These are phyloP conservation scores for Steatocranus sp. DNA, from an alignment of 2,797 vertebrate species.

Conservation along the genomic window DNA sequence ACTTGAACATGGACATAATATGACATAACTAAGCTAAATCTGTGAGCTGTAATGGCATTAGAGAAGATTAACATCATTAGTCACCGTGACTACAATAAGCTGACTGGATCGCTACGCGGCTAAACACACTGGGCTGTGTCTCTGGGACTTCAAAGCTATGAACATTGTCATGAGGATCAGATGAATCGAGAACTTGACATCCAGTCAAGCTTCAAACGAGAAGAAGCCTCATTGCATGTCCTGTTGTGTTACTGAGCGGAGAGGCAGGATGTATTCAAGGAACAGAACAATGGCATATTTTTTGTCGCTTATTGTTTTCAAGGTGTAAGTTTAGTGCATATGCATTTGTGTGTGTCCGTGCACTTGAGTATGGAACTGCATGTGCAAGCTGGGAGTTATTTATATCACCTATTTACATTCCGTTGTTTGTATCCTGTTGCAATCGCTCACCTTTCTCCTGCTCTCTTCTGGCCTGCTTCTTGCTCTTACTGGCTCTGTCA, in stretches of 20 bases:
- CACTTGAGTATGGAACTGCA: neutral
- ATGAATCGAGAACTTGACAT: neutral
- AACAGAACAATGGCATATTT: constrained; percentile 51
- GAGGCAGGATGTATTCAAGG: constrained; percentile 25
- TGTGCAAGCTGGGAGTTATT: constrained; percentile 58
- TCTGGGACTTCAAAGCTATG: constrained; percentile 38
- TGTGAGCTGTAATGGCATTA: constrained; percentile 38
- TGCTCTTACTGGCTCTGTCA: neutral
- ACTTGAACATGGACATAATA: constrained; percentile 26
- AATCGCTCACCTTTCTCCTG: constrained; percentile 32
- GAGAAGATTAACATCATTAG: constrained; percentile 53
- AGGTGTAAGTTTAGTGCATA: constrained; percentile 14
- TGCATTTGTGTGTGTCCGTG: constrained; percentile 8
- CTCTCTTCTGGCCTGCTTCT: constrained; percentile 3
- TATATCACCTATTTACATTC: constrained; percentile 70
- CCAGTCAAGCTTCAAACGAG: neutral
- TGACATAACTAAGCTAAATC: constrained; percentile 24
- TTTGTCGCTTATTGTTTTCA: constrained; percentile 48
- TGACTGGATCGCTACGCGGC: constrained; percentile 1
- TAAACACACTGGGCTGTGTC: neutral
- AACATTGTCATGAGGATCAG: constrained; percentile 10
- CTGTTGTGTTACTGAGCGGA: constrained; percentile 19
- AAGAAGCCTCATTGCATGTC: neutral
- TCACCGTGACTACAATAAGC: constrained; percentile 1
- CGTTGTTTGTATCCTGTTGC: constrained; percentile 61